Evolutionary conservation across 2,797 vertebrate genomes (phyloP).

Genomic region (Morus bassanus): DNA sequence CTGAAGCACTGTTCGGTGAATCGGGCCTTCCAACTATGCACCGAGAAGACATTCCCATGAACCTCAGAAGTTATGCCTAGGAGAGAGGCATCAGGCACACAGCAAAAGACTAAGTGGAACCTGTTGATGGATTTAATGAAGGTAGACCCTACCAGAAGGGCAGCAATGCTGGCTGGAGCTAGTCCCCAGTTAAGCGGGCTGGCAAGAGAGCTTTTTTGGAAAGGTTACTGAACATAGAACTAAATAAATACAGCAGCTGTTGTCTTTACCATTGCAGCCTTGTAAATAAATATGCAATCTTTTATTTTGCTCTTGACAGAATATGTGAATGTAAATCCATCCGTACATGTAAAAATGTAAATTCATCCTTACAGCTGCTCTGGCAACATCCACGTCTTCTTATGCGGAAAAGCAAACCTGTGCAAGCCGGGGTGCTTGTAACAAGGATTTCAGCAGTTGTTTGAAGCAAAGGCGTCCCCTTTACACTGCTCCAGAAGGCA

Average conservation of each 20-base stretch:
- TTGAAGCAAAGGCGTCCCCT: background rate
- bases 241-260: background rate
- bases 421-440: background rate
- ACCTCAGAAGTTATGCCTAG: background rate
- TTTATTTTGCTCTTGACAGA: background rate
- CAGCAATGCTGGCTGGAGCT: background rate
- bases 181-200: background rate
- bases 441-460: background rate
- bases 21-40: background rate
- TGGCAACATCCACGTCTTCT: background rate
- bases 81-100: background rate
- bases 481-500: background rate
- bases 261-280: background rate
- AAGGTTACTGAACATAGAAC: background rate
- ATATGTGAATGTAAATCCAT: background rate
- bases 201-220: background rate
- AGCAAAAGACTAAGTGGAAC: background rate
- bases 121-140: accelerated
- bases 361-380: background rate
- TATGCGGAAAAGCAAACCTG: background rate
- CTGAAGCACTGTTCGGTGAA: background rate
- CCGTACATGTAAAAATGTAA: too few relatives aligned
- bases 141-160: background rate
- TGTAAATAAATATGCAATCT: background rate
- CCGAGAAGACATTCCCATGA: background rate